phyloP scores from a whole-genome alignment of 1,140 invertebrate species.

The Melanaphis sacchari region DNA sequence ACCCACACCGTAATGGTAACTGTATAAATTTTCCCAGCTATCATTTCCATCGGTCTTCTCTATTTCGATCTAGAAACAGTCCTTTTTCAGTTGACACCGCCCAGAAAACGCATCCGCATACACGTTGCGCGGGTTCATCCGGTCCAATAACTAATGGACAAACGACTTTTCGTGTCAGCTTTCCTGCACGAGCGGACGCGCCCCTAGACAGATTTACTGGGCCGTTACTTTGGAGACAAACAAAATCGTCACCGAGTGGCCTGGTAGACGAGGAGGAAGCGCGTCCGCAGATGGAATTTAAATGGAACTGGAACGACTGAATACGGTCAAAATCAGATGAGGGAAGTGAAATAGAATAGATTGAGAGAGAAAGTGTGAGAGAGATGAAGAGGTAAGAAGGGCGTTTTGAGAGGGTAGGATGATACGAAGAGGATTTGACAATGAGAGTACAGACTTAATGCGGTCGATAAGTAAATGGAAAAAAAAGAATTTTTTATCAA shows the following conservation, averaged over 20 bases:
- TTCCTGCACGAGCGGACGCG: too few species aligned
- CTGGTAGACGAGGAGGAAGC: neutral
- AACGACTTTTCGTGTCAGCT: neutral
- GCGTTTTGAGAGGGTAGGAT: neutral
- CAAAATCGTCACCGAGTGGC: neutral
- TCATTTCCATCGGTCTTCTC: neutral
- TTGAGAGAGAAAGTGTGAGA: neutral
- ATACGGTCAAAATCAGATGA: neutral
- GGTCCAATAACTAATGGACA: constrained; percentile 42
- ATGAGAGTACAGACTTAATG: neutral
- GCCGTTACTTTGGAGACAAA: neutral
- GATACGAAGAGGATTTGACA: too few species aligned
- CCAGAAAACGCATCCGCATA: neutral
- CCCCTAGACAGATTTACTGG: constrained; percentile 38
- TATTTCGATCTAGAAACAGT: neutral
- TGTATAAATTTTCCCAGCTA: neutral
- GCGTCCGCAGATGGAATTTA: constrained; percentile 28
- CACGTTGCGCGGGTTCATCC: neutral
- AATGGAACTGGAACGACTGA: neutral
- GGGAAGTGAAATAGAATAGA: neutral
- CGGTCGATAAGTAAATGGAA: neutral
- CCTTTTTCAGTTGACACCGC: neutral
- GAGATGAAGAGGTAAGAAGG: neutral
- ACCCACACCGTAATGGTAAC: neutral
- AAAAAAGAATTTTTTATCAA: neutral